Percentiles rank a stretch among this genome's conserved stretches.
These are phyloP conservation scores for Caenorhabditis virilis DNA, from an alignment of 2,888 invertebrate genomes.

Conservation along the genomic window DNA sequence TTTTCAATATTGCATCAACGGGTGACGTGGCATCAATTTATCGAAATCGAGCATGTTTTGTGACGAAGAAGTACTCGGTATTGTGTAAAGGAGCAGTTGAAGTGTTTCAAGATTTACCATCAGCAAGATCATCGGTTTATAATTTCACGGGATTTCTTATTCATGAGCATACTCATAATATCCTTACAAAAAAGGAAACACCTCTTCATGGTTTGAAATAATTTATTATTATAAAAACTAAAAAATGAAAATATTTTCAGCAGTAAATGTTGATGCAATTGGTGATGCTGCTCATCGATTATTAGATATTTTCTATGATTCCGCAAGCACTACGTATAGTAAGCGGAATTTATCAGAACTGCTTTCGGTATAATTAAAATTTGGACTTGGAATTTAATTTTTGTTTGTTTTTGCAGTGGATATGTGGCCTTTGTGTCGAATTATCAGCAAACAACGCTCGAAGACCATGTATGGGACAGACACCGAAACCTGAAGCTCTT, in stretches of 20 bases:
- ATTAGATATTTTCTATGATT: conserved; percentile 10
- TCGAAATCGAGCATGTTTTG: conserved; percentile 16
- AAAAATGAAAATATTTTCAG: conserved; percentile 12
- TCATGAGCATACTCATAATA: conserved; percentile 45
- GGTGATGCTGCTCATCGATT: conserved; percentile 11
- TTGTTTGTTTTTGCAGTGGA: conserved; percentile 34
- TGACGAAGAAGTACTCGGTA: neutral
- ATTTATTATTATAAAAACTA: neutral
- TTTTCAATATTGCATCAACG: conserved; percentile 5
- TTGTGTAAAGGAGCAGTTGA: conserved; percentile 4
- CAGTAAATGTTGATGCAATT: conserved; percentile 7
- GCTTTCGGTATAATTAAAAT: too few relatives aligned
- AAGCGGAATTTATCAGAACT: conserved; percentile 9
- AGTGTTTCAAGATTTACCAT: conserved; percentile 13
- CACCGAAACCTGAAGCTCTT: conserved; percentile 11
- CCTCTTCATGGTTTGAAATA: conserved; percentile 10
- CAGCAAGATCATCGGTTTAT: conserved; percentile 31
- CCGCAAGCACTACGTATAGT: conserved; percentile 3
- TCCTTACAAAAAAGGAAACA: conserved; percentile 39
- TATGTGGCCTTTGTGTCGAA: conserved; percentile 39
- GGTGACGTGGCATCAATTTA: conserved; percentile 27
- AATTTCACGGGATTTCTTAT: conserved; percentile 39
- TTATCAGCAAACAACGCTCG: conserved; percentile 39
- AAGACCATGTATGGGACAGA: conserved; percentile 29
- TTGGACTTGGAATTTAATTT: too few relatives aligned